phyloP scores from a whole-genome alignment of 53 echinoderm and acorn worm genomes.

The Henricia sp. region DNA sequence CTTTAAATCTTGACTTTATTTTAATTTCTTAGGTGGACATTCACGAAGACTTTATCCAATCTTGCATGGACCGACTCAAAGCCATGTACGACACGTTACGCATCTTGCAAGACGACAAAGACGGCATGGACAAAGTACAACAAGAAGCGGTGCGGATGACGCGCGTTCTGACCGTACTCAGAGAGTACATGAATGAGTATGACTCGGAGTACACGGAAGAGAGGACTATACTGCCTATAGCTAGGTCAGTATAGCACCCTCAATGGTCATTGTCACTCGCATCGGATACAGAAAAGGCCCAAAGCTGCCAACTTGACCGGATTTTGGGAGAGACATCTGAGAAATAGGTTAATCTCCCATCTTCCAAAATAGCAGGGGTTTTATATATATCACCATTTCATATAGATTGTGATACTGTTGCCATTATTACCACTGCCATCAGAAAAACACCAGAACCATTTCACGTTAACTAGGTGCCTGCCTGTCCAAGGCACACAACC shows the following conservation, averaged over 20 bases:
- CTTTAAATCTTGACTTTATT: neutral
- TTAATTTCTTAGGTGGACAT: conserved; percentile 78
- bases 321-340: no score
- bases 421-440: no score
- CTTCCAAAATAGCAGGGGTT: no score
- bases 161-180: conserved; percentile 89
- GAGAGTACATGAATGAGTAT: conserved; percentile 97
- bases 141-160: conserved; percentile 96
- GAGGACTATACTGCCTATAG: conserved; percentile 96
- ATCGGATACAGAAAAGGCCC: no score
- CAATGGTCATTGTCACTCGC: no score
- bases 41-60: conserved; percentile 99
- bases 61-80: conserved; percentile 97
- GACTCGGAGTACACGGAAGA: conserved; percentile 95
- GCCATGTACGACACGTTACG: conserved; percentile 96
- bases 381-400: no score
- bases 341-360: no score
- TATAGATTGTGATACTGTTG: no score
- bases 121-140: conserved; percentile 75
- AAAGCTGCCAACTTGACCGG: no score
- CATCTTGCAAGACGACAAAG: conserved; percentile 82
- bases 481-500: no score
- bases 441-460: no score
- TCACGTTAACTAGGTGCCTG: no score
- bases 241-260: conserved; percentile 86